Conservation (phyloP, 2,113 vertebrate genomes). For the Zapornia atra region DNA sequence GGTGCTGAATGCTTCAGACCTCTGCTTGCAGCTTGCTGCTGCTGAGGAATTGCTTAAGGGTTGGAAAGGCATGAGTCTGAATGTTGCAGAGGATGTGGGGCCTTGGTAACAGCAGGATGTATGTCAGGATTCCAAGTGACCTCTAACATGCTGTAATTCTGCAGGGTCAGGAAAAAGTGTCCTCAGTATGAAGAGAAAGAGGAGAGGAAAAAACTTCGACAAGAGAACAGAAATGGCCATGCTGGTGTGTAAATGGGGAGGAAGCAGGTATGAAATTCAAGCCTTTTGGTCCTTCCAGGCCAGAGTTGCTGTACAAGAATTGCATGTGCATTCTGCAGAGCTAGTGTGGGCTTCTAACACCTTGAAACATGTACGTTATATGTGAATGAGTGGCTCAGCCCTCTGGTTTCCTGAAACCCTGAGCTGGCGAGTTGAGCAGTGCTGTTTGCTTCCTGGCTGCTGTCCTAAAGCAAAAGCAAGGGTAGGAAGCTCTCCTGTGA, state of each 20-base stretch:
- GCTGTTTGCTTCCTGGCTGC: neutral
- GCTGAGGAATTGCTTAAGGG: neutral
- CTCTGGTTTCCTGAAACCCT: neutral
- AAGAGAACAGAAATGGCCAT: constrained; percentile 72
- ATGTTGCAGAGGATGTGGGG: neutral
- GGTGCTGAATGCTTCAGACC: neutral
- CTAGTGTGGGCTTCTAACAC: neutral
- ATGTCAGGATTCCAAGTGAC: neutral
- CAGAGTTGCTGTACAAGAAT: neutral
- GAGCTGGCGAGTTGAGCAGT: neutral
- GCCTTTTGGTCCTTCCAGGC: neutral
- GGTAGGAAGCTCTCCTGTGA: neutral
- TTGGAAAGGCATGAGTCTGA: neutral
- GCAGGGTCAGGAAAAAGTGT: constrained; percentile 75
- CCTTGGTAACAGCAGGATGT: neutral
- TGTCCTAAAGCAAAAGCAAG: neutral
- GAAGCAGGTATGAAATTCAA: constrained; percentile 33
- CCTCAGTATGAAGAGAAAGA: constrained; percentile 73
- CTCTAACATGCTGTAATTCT: neutral
- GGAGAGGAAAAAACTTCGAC: constrained; percentile 78
- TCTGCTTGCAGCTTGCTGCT: neutral
- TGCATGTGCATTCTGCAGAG: neutral
- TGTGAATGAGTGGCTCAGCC: neutral
- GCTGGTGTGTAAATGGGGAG: constrained; percentile 63
- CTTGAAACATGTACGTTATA: neutral